phyloP scores from a whole-genome alignment of 2,113 vertebrate genomes.

The Channa argus region DNA sequence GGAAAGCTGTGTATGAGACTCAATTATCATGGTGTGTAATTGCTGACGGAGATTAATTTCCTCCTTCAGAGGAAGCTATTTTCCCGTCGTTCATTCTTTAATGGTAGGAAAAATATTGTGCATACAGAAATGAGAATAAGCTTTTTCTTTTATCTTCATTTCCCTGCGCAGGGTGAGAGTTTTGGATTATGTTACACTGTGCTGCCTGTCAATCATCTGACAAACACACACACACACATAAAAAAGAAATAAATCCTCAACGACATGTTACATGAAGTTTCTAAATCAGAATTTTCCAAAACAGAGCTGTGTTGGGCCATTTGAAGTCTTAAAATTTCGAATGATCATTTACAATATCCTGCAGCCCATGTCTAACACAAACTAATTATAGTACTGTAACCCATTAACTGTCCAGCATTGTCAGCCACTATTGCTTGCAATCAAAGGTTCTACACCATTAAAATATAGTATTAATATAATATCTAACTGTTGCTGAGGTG shows the following conservation, averaged over 20 bases:
- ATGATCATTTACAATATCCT: not conserved
- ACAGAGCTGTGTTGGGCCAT: not conserved
- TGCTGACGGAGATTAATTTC: slow-evolving; percentile 27
- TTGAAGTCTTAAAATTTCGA: not conserved
- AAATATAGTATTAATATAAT: too few species aligned
- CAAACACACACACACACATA: not conserved
- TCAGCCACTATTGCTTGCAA: not conserved
- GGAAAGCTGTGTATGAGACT: not conserved
- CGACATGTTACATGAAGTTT: not conserved
- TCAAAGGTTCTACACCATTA: not conserved
- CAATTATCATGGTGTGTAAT: slow-evolving; percentile 27
- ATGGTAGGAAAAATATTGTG: slow-evolving; percentile 8
- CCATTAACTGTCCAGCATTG: too few species aligned
- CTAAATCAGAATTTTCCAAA: not conserved
- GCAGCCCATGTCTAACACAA: too few species aligned
- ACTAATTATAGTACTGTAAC: too few species aligned
- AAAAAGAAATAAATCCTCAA: not conserved
- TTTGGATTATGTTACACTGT: not conserved
- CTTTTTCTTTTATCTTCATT: slow-evolving; percentile 13
- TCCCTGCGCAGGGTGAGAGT: not conserved
- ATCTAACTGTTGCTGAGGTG: not conserved
- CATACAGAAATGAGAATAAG: slow-evolving; percentile 14
- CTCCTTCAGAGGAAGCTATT: slow-evolving; percentile 15
- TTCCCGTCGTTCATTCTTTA: not conserved
- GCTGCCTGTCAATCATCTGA: slow-evolving; percentile 16